These are phyloP conservation scores for Platyrinchus mystaceus DNA, from an alignment of 2,797 vertebrate genomes.

Conservation along the genomic window DNA sequence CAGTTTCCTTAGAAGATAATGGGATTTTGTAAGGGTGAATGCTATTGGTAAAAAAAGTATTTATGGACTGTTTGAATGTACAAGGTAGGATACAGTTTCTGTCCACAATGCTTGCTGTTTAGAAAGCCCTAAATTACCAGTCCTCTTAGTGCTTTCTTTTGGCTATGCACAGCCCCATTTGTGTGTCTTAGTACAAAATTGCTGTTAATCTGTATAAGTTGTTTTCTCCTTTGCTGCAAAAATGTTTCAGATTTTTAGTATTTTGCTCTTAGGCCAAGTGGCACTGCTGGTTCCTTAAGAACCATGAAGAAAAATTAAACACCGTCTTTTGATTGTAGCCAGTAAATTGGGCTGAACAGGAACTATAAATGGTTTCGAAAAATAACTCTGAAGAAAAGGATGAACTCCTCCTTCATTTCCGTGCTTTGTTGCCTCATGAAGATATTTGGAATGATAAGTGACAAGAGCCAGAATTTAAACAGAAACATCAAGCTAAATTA, in stretches of 20 bases:
- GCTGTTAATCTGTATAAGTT: not conserved
- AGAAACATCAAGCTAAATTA: slow-evolving; percentile 28
- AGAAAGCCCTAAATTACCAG: not conserved
- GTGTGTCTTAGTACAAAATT: not conserved
- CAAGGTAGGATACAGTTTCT: not conserved
- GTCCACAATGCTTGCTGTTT: not conserved
- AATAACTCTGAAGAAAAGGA: not conserved
- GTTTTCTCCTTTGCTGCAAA: not conserved
- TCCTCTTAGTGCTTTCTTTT: not conserved
- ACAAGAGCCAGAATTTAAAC: slow-evolving; percentile 24
- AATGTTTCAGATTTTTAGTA: not conserved
- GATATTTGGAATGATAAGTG: slow-evolving; percentile 10
- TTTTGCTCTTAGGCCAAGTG: not conserved
- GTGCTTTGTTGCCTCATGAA: slow-evolving; percentile 14
- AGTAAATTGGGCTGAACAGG: not conserved
- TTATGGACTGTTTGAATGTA: not conserved
- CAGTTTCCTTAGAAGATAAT: not conserved
- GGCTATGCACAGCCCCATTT: not conserved
- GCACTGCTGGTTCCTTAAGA: not conserved
- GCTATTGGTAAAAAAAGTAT: not conserved
- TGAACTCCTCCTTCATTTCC: not conserved
- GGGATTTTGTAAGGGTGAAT: not conserved
- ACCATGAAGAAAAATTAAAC: not conserved
- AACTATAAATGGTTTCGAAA: not conserved
- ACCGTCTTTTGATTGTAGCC: not conserved